Evolutionary conservation across 2,888 invertebrate species (phyloP).

Genomic region (Asteroscopus sphinx): DNA sequence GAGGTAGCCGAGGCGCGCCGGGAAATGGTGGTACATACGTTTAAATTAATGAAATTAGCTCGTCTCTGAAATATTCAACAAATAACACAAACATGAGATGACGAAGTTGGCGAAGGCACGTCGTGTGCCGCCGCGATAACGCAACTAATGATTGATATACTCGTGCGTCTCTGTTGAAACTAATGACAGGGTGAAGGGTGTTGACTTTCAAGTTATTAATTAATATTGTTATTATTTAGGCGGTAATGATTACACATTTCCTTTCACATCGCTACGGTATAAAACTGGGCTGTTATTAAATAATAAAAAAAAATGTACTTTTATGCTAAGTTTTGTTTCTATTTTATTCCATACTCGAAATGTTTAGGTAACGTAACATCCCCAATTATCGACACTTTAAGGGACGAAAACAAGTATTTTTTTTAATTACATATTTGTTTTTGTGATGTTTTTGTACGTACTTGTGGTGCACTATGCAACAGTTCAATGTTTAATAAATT

Average conservation of each 20-base stretch:
- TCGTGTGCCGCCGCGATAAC: constrained; percentile 83
- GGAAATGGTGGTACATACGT: constrained; percentile 58
- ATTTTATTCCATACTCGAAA: too few species aligned
- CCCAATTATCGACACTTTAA: too few species aligned
- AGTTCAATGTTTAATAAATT: too few species aligned
- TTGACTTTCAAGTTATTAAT: constrained; percentile 89
- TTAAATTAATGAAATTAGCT: constrained; percentile 68
- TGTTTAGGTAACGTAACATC: too few species aligned
- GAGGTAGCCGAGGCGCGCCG: constrained; percentile 50
- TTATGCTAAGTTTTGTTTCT: background rate
- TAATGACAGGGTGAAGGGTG: constrained; percentile 87
- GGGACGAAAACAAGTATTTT: too few species aligned
- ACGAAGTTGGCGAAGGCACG: constrained; percentile 76
- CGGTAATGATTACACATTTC: constrained; percentile 70
- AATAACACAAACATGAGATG: constrained; percentile 76
- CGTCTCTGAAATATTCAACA: constrained; percentile 63
- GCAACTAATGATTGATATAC: constrained; percentile 87
- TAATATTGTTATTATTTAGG: constrained; percentile 87
- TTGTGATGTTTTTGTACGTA: too few species aligned
- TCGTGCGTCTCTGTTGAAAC: constrained; percentile 83
- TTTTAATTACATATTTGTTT: too few species aligned
- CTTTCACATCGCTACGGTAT: constrained; percentile 44
- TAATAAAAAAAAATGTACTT: background rate
- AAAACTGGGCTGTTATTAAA: constrained; percentile 34
- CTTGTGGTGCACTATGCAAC: too few species aligned